phyloP scores from a whole-genome alignment of 2,888 invertebrate species.

The Camponotus fellah region DNA sequence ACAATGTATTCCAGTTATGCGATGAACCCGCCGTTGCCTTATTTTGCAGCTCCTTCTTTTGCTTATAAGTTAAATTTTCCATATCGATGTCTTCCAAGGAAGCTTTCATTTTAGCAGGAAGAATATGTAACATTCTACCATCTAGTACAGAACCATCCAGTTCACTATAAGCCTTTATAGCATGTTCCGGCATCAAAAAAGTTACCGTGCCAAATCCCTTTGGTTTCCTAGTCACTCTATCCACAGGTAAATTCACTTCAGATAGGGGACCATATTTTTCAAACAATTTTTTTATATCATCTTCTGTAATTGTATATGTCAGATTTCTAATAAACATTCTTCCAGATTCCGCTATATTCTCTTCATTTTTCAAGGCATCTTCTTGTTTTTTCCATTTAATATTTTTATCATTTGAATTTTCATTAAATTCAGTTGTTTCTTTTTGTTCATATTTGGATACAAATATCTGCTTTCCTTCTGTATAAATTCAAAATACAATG shows the following conservation, averaged over 20 bases:
- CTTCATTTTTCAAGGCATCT: conserved; percentile 90
- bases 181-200: conserved; percentile 98
- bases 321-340: conserved; percentile 97
- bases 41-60: conserved; percentile 92
- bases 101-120: conserved; percentile 93
- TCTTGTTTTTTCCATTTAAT: conserved; percentile 89
- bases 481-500: conserved; percentile 41
- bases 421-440: conserved; percentile 80
- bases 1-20: conserved; percentile 98
- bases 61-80: conserved; percentile 90
- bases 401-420: conserved; percentile 74
- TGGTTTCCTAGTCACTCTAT: conserved; percentile 91
- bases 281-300: conserved; percentile 94
- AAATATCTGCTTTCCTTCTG: conserved; percentile 89
- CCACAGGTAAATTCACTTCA: conserved; percentile 96
- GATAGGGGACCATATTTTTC: conserved; percentile 94
- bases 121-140: conserved; percentile 96
- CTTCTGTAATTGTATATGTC: conserved; percentile 94
- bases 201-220: conserved; percentile 98
- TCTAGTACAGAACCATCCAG: conserved; percentile 97
- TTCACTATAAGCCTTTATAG: conserved; percentile 94
- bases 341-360: conserved; percentile 95
- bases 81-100: conserved; percentile 79
- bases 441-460: conserved; percentile 87
- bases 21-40: conserved; percentile 92